Base-by-base conservation (phyloP, 2,797 vertebrate species). In the Leptatherina wallacei region DNA sequence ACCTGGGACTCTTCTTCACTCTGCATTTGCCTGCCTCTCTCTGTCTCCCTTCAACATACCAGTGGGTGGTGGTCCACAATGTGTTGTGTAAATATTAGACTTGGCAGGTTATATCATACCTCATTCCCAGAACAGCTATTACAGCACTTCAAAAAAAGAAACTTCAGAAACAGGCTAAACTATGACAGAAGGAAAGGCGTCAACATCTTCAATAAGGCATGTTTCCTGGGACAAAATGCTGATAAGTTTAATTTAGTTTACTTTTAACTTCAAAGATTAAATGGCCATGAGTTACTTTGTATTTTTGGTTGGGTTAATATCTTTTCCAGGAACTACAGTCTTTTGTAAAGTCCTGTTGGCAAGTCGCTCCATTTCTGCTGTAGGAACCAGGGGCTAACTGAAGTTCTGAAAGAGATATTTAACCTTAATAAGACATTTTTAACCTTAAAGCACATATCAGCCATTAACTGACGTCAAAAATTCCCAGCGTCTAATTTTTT, bases 11-110 rank as follows among this genome's bases (percentile, higher is more conserved):
- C 35, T 44, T 33, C 13, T 38, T 40, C 13, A 67, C 29, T 22
- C 10, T 44, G 20, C 7, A 2, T 0, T 36, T 47, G 0, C 3
- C 42, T 38, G 1, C 32, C n/a, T 42, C 11, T 20, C 30, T 49
- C 29, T 29, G 54, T 56, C 54, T 6, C 20, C 20, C 38, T 8
- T 72, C 62, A 58, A 75, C 80, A 89, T 70, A 80, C 84, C 79
- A 74, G 74, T 73, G 78, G 81, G 85, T 74, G 75, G 75, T 55
- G 3, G 77, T 36, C 74, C 38, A 36, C 69, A 67, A 72, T 65
- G 79, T 83, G 78, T 75, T 75, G 66, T 82, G 90, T 92, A 79
- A 93, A 92, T 91, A 92, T 92, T 92, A 81, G 84, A 85, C 78
- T 88, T 91, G 91, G 89, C 88, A 63, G 69, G 65, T 61, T 58